phyloP scores from a whole-genome alignment of 2,797 vertebrate genomes.

The Silurus lanzhouensis region DNA sequence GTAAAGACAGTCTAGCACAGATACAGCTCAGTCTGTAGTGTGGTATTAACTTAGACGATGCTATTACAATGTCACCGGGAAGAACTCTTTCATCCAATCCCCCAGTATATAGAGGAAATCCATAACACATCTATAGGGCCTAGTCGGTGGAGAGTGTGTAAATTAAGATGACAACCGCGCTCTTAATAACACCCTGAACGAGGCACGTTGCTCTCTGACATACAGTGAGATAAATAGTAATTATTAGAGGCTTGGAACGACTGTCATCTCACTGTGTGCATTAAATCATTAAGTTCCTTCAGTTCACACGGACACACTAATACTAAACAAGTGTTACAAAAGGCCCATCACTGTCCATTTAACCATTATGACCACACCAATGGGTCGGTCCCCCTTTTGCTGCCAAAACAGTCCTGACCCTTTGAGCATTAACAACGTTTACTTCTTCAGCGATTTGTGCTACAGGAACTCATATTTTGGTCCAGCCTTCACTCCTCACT shows the following conservation, averaged over 20 bases:
- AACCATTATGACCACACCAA: too few species aligned
- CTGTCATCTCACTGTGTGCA: neutral
- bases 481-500: too few species aligned
- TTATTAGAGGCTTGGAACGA: neutral
- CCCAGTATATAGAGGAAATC: neutral
- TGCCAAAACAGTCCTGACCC: too few species aligned
- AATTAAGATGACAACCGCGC: neutral
- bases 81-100: neutral
- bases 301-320: neutral
- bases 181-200: neutral
- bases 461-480: too few species aligned
- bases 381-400: too few species aligned
- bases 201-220: neutral
- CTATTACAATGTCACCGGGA: neutral
- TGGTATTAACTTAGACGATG: neutral
- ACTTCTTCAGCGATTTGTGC: too few species aligned
- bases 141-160: neutral
- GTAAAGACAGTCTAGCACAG: conserved; percentile 34
- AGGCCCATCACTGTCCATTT: neutral
- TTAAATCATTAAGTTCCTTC: neutral
- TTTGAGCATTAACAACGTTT: too few species aligned
- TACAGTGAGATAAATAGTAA: neutral
- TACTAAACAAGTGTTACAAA: neutral
- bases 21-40: conserved; percentile 28
- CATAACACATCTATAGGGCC: neutral